A percentile compares a stretch with the other conserved stretches of the same genome.
Conservation (phyloP, 2,113 vertebrate species). For the Saimiri boliviensis region DNA sequence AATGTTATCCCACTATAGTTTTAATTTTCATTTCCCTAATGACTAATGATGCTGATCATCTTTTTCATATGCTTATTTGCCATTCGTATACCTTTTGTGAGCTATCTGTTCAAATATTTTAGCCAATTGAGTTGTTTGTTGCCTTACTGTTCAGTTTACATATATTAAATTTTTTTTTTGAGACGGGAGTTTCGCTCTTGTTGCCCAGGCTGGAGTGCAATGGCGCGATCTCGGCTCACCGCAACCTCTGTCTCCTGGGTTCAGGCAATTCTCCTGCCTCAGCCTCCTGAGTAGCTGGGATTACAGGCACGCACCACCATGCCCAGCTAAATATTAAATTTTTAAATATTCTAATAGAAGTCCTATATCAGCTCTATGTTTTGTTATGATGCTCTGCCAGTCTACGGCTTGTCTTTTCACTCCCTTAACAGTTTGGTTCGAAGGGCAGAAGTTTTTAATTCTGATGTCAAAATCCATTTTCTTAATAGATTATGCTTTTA, state of each 20-base stretch:
- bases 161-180: background rate
- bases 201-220: too few relatives aligned
- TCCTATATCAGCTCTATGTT: background rate
- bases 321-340: background rate
- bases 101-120: background rate
- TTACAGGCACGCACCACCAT: too few relatives aligned
- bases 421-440: background rate
- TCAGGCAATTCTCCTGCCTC: too few relatives aligned
- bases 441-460: background rate
- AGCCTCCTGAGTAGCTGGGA: too few relatives aligned
- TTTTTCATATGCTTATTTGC: background rate
- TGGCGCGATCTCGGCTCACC: too few relatives aligned
- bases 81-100: background rate
- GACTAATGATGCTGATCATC: background rate
- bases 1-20: background rate
- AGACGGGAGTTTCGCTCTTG: too few relatives aligned
- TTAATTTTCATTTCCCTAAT: background rate
- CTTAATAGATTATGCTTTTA: background rate
- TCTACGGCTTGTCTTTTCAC: background rate
- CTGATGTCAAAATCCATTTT: background rate
- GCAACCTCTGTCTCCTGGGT: too few relatives aligned
- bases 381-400: background rate
- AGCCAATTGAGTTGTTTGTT: background rate
- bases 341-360: background rate
- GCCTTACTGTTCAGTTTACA: background rate